Evolutionary conservation across 92 coral and sea anemone genomes (phyloP), one percentile per base, ranked within the genome.

Genomic region (Bergia sp.): DNA sequence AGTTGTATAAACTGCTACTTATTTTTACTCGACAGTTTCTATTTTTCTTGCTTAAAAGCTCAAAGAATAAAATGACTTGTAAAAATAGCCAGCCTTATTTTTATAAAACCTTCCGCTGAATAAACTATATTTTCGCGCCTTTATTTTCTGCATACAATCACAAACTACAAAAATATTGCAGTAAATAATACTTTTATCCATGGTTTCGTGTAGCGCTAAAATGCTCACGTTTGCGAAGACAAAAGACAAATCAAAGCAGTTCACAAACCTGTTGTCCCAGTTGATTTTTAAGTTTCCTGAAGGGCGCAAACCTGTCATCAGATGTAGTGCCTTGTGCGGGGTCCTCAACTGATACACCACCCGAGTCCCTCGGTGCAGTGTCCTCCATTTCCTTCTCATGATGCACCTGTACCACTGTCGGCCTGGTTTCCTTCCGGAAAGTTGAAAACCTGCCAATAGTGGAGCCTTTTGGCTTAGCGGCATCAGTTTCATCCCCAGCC

Each of bases 401-500:
- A n/a, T 36, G 58, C n/a, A 12, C 37, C 43, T 76, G 83, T 0
- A 57, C 78, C 81, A 69, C 58, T 39, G 55, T 23, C 2, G 91
- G 82, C 11, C 41, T 23, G 36, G 86, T 40, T 7, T 82, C 89
- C 66, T 91, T 88, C 74, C 93, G 86, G 42, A 82, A 91, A 16
- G 93, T 91, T 43, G 93, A 83, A 43, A 91, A 88, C 47, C 93
- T 87, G 44, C 90, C 91, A 77, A 90, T 71, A 13, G 79, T 18
- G 11, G 77, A 69, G 23, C 65, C 79, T 37, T 47, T 84, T 84
- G 57, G 69, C 43, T 47, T 84, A 45, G 37, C 65, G 10, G 15
- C 67, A 69, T 84, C 87, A 10, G 64, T 38, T 8, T 67, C 87
- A 84, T 84, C 87, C 65, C 43, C 74, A 18, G 2, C 43, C 43